phyloP scores from a whole-genome alignment of 92 coral and sea anemone genomes.

The Nematostella vectensis region DNA sequence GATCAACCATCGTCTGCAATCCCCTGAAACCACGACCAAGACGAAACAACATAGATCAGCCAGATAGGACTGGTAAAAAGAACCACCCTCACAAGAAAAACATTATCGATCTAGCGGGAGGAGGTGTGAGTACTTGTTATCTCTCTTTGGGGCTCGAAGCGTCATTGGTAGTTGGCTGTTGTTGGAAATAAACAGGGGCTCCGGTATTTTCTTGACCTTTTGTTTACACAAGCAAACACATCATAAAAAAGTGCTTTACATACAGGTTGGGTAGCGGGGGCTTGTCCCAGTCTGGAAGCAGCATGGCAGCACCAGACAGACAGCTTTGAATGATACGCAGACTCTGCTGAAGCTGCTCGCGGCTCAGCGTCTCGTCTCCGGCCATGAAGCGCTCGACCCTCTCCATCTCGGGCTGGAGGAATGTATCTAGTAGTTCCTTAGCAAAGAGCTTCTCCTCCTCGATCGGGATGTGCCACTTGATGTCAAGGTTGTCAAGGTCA shows the following conservation, averaged over 20 bases:
- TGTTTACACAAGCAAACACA: too few species aligned
- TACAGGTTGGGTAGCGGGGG: conserved; percentile 84
- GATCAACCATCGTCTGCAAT: conserved; percentile 74
- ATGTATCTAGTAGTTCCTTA: conserved; percentile 74
- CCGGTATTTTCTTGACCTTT: too few species aligned
- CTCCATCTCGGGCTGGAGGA: conserved; percentile 75
- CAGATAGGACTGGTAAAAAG: background rate
- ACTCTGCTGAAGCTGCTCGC: conserved; percentile 87
- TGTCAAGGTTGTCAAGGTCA: conserved; percentile 52
- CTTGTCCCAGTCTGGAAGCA: conserved; percentile 71
- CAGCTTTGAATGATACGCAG: conserved; percentile 62
- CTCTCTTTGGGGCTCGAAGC: too few species aligned
- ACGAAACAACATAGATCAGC: background rate
- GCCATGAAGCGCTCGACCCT: conserved; percentile 58
- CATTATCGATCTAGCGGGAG: too few species aligned
- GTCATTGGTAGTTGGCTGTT: too few species aligned
- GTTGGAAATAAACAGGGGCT: too few species aligned
- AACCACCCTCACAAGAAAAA: background rate
- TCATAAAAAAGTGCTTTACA: too few species aligned
- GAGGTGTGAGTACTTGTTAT: too few species aligned
- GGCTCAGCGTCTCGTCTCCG: conserved; percentile 57
- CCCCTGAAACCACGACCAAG: conserved; percentile 50
- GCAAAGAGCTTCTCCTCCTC: conserved; percentile 71
- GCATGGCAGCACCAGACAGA: conserved; percentile 69
- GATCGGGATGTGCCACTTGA: conserved; percentile 90